These are phyloP conservation scores for Cochlearius cochlearius DNA, from an alignment of 2,113 vertebrate species.

Conservation along the genomic window DNA sequence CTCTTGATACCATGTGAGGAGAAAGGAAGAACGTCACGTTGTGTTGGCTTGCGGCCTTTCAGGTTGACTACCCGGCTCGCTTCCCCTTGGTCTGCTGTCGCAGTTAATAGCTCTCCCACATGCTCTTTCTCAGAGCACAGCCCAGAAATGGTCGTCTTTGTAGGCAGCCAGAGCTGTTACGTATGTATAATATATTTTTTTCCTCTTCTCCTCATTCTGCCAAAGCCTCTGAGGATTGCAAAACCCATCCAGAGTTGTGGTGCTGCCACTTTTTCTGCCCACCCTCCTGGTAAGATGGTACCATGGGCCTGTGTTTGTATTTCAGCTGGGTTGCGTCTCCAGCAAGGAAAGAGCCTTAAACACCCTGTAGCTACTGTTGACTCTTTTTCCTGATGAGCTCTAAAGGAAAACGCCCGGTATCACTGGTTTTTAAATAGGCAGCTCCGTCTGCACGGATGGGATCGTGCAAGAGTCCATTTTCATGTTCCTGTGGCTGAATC, in stretches of 20 bases:
- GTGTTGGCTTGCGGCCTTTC: neutral
- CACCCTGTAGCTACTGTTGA: neutral
- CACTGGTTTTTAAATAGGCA: neutral
- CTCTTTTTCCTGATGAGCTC: neutral
- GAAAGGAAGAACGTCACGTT: neutral
- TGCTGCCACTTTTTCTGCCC: neutral
- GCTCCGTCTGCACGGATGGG: neutral
- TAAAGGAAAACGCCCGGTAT: neutral
- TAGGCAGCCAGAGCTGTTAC: neutral
- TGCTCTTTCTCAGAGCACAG: rapidly evolving
- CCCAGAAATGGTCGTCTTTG: neutral
- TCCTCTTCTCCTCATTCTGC: neutral
- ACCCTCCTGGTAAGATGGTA: neutral
- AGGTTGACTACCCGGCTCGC: neutral
- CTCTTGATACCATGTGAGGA: neutral
- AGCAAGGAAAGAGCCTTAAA: neutral
- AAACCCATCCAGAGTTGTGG: rapidly evolving
- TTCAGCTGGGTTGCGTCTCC: neutral
- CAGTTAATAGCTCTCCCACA: neutral
- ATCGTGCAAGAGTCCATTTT: neutral
- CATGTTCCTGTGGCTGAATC: conserved; percentile 36
- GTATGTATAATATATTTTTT: neutral
- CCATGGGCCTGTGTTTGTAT: rapidly evolving
- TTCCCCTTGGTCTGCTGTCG: neutral
- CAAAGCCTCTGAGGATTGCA: neutral